Conservation (phyloP, 1,140 invertebrate genomes). For the Holotrichia oblita region DNA sequence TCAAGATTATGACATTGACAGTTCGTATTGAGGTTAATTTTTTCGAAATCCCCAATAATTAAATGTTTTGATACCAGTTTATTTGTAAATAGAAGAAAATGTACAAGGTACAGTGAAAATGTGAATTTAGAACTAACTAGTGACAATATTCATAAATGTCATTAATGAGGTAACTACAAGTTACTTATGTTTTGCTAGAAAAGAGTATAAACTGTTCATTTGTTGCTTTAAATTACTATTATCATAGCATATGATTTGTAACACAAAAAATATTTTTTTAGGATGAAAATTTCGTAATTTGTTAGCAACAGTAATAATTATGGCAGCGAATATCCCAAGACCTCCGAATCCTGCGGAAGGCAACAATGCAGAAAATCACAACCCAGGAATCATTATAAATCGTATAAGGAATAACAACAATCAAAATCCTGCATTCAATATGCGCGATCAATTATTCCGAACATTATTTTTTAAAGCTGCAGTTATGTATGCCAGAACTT, state of each 20-base stretch:
- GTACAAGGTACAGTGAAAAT: background rate
- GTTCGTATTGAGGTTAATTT: slow-evolving; percentile 26
- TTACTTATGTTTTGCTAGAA: background rate
- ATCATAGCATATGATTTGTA: background rate
- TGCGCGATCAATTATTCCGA: slow-evolving; percentile 94
- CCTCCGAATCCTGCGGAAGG: slow-evolving; percentile 13
- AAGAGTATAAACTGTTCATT: background rate
- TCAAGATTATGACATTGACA: slow-evolving; percentile 1
- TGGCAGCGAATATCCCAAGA: slow-evolving; percentile 13
- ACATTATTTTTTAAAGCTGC: slow-evolving; percentile 93
- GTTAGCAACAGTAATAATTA: background rate
- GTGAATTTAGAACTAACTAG: background rate
- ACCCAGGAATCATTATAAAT: slow-evolving; percentile 65
- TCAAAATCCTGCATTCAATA: slow-evolving; percentile 81
- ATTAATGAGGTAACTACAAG: background rate
- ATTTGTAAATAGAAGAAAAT: background rate
- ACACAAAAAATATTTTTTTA: background rate
- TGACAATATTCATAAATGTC: background rate
- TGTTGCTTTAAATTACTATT: background rate
- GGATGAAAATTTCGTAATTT: background rate
- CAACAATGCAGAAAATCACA: slow-evolving; percentile 56
- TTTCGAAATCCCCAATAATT: slow-evolving; percentile 22
- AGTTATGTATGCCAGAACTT: slow-evolving; percentile 87
- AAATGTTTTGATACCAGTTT: background rate
- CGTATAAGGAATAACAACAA: slow-evolving; percentile 67